phyloP scores from a whole-genome alignment of 2,888 invertebrate species.

The Macrosiphum euphorbiae region DNA sequence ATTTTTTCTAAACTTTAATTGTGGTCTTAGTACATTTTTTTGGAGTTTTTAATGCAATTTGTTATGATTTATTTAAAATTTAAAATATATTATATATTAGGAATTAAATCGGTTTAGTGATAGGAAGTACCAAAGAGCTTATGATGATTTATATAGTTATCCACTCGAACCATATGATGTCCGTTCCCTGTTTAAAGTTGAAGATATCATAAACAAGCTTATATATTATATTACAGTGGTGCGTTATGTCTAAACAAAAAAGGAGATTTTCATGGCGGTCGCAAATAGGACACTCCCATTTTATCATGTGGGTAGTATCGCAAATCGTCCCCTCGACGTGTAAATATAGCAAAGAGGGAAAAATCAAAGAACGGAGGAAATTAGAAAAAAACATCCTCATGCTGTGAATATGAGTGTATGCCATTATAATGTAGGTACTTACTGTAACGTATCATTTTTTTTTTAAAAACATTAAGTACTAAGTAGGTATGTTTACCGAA shows the following conservation, averaged over 20 bases:
- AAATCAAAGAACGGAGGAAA: conserved; percentile 49
- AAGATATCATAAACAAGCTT: not conserved
- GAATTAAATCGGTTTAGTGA: not conserved
- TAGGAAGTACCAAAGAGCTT: not conserved
- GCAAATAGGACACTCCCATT: conserved; percentile 61
- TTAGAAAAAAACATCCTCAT: conserved; percentile 46
- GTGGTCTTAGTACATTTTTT: no score
- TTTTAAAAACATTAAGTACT: not conserved
- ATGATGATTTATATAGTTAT: not conserved
- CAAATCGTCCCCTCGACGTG: conserved; percentile 46
- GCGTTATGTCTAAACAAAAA: not conserved
- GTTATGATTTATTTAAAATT: no score
- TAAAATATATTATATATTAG: no score
- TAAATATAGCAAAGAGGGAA: conserved; percentile 22
- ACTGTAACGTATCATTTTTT: conserved; percentile 22
- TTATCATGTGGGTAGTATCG: conserved; percentile 50
- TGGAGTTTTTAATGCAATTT: no score
- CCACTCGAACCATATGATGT: not conserved
- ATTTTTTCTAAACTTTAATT: no score
- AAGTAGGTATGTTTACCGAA: not conserved
- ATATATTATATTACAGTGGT: no score
- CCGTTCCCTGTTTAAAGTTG: not conserved
- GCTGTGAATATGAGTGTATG: conserved; percentile 40
- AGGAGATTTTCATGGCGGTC: conserved; percentile 54
- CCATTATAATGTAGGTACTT: conserved; percentile 8